Evolutionary conservation across 2,888 invertebrate genomes (phyloP), one percentile per base, ranked within the genome.

Genomic region (Melinaea menophilus): DNA sequence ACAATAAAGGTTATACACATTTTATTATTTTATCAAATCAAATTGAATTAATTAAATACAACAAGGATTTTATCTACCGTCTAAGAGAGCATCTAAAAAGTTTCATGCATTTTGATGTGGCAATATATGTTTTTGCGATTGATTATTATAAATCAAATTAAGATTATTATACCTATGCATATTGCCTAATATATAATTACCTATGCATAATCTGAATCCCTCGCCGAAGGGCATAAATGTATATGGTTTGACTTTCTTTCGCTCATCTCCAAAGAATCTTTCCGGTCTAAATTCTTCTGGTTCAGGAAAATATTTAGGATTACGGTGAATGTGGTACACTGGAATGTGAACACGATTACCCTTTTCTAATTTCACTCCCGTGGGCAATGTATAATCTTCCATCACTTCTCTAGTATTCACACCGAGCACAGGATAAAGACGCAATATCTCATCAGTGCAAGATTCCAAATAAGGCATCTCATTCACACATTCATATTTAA

Each of bases 151-250:
- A 22, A 22, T 22, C 22, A 22, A 22, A 22, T 22, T 22, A 22
- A 22, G 22, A 22, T 22, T 22, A 22, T 22, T 22, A 22, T 22
- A 22, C 22, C 22, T 22, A 22, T 22, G 22, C 22, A 22, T 22
- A 22, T 22, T 22, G 22, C 22, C 22, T 22, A 22, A 22, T 22
- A 22, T 22, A 22, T 22, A 22, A 22, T 73, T 71, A 85, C 85
- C 85, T 13, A 86, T 77, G 66, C 86, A 86, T 41, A 78, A 72
- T 62, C 84, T 75, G 0, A 79, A 82, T 2, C 85, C 86, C 62
- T 85, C 86, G n/a, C 86, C 86, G 62, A 85, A 86, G 0, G 85
- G 84, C 55, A 83, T 69, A 61, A 80, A 85, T 0, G 80, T 80
- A 58, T 79, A 84, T 0, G 78, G 82, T 5, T 65, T 78, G 4